Conservation (phyloP, 2,113 vertebrate genomes). For the Gyps fulvus region DNA sequence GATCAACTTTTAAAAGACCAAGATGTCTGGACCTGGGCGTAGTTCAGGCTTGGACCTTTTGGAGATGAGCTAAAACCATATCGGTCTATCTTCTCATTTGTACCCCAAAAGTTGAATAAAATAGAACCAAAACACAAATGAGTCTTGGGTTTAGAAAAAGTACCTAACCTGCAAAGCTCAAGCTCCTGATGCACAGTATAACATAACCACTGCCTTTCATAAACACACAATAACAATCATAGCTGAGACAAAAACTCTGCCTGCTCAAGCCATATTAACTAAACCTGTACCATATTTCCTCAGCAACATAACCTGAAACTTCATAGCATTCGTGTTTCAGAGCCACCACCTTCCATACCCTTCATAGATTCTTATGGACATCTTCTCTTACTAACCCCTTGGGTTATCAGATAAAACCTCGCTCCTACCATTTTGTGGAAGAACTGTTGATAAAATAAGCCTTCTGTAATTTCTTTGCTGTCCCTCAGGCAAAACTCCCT, state of each 20-base stretch:
- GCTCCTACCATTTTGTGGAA: not conserved
- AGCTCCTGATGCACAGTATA: accelerated
- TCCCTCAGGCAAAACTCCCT: not conserved
- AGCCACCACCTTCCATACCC: not conserved
- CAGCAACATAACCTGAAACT: not conserved
- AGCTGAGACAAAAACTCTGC: not conserved
- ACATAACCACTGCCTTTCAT: not conserved
- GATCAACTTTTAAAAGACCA: not conserved
- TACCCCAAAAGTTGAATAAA: not conserved
- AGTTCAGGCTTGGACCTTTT: not conserved
- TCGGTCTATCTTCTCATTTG: not conserved
- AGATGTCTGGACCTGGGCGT: not conserved
- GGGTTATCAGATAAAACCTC: not conserved
- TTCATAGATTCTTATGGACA: not conserved
- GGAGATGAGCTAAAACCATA: not conserved
- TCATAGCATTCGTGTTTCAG: not conserved
- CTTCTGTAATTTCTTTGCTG: not conserved
- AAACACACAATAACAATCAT: not conserved
- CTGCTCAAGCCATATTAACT: not conserved
- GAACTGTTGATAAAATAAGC: constrained; percentile 6
- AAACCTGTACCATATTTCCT: not conserved
- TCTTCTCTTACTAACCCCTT: not conserved
- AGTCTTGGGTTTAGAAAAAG: not conserved
- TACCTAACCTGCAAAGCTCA: not conserved
- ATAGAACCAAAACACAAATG: not conserved